Percentiles rank a stretch among this genome's conserved stretches.
phyloP scores from a whole-genome alignment of 35 echinoderm and acorn worm genomes.

The Holothuria glaberrima region DNA sequence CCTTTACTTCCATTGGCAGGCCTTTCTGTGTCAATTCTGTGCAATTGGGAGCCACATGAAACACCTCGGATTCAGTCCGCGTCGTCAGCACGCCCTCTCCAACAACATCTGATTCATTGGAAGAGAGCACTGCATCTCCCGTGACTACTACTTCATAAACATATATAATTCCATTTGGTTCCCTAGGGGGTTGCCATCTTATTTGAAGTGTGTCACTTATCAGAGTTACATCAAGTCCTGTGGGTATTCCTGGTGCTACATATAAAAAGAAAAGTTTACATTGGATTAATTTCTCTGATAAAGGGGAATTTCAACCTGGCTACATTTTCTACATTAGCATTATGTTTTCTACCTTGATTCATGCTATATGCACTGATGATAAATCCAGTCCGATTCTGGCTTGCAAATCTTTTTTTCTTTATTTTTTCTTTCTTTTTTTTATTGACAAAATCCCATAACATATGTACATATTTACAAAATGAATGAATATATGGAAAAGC shows the following conservation, averaged over 20 bases:
- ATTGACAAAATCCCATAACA: no score
- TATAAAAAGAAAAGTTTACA: background rate
- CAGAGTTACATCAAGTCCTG: background rate
- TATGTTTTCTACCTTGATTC: no score
- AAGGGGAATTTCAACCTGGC: no score
- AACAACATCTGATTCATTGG: background rate
- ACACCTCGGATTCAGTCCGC: background rate
- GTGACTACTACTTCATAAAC: background rate
- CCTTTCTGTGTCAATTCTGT: background rate
- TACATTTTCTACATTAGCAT: no score
- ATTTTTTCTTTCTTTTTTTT: no score
- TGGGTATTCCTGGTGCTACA: background rate
- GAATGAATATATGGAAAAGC: no score
- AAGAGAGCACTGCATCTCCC: background rate
- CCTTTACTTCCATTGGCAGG: background rate
- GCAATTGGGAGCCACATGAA: background rate
- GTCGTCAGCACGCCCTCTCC: background rate
- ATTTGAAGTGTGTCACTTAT: background rate
- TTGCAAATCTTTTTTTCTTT: no score
- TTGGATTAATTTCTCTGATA: no score
- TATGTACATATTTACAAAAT: no score
- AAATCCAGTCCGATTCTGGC: no score
- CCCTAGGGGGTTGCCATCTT: background rate
- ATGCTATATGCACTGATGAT: no score
- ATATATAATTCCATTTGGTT: slow-evolving; percentile 6